Evolutionary conservation across 1,140 invertebrate species (phyloP).

Genomic region (Drosophila orena): DNA sequence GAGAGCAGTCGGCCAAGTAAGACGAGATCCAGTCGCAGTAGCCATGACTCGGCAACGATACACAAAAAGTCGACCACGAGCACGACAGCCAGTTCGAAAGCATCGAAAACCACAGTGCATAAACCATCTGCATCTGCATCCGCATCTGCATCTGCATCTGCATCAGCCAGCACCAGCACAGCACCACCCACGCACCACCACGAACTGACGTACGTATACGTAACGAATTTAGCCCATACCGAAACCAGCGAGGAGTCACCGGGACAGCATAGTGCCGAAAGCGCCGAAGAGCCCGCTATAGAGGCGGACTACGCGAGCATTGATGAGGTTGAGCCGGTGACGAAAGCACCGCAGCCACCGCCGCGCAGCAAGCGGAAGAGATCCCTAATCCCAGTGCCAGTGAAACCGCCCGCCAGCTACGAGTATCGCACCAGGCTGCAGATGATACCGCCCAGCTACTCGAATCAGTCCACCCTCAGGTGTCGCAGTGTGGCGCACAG

Average conservation of each 20-base stretch:
- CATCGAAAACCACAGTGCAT: constrained; percentile 57
- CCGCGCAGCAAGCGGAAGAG: constrained; percentile 67
- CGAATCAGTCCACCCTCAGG: constrained; percentile 76
- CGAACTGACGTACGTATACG: constrained; percentile 84
- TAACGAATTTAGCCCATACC: constrained; percentile 81
- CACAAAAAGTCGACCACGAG: constrained; percentile 61
- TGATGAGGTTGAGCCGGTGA: constrained; percentile 40
- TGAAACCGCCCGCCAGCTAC: constrained; percentile 54
- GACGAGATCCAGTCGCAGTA: constrained; percentile 58
- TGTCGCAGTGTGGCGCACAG: constrained; percentile 35
- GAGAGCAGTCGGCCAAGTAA: constrained; percentile 58
- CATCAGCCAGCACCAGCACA: constrained; percentile 38
- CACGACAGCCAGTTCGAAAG: constrained; percentile 32
- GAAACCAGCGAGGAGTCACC: constrained; percentile 48
- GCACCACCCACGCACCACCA: constrained; percentile 62
- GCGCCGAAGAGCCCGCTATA: not conserved
- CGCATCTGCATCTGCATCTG: not conserved
- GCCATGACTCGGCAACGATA: constrained; percentile 47
- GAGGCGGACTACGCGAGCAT: constrained; percentile 66
- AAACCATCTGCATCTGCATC: constrained; percentile 19
- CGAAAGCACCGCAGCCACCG: constrained; percentile 31
- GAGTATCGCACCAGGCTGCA: constrained; percentile 72
- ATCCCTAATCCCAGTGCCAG: constrained; percentile 69
- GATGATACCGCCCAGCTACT: constrained; percentile 80
- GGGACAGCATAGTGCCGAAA: not conserved